These are phyloP conservation scores for Gopherus flavomarginatus DNA, from an alignment of 2,113 vertebrate species.

Conservation along the genomic window DNA sequence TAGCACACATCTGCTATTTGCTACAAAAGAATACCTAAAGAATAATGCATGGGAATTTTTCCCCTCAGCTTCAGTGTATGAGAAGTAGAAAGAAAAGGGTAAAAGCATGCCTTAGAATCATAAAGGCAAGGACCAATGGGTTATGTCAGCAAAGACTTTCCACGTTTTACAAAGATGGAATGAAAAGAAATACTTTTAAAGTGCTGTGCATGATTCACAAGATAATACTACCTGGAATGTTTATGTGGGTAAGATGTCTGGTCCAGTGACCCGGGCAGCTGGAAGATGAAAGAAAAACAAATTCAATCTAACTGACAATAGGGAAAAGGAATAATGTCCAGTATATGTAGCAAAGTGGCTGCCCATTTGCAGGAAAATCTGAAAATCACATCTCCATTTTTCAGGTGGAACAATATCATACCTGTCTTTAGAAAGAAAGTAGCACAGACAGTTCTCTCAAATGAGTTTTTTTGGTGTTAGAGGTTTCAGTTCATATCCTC, in stretches of 20 bases:
- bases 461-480: not conserved
- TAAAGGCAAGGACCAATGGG: not conserved
- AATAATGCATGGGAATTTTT: not conserved
- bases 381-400: not conserved
- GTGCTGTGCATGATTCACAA: not conserved
- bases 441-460: not conserved
- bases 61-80: not conserved
- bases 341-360: not conserved
- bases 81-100: not conserved
- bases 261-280: not conserved
- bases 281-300: not conserved
- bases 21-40: not conserved
- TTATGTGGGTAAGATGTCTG: not conserved
- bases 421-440: not conserved
- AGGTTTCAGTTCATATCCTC: not conserved
- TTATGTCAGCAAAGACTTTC: not conserved
- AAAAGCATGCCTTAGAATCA: not conserved
- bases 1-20: not conserved
- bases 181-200: not conserved
- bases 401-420: not conserved
- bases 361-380: not conserved
- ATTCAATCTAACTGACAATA: accelerated
- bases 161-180: not conserved
- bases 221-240: not conserved
- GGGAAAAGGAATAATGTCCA: not conserved